Evolutionary conservation across 2,797 vertebrate species (phyloP).

Genomic region (Platyrinchus mystaceus): DNA sequence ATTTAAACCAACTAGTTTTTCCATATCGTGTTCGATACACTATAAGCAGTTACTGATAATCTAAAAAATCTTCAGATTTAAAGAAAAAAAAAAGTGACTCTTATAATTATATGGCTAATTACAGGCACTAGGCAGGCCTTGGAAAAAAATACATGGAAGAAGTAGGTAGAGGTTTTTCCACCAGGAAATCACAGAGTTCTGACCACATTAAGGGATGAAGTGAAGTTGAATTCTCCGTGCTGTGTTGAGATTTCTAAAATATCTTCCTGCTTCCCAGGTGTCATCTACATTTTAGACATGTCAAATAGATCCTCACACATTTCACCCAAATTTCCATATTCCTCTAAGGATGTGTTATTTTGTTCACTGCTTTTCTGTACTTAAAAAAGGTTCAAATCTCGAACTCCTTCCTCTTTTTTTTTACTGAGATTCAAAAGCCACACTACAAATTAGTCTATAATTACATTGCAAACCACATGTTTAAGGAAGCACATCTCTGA

Average conservation of each 20-base stretch:
- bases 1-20: not conserved
- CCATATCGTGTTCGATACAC: not conserved
- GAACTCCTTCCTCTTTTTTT: not conserved
- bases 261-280: not conserved
- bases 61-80: not conserved
- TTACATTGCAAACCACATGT: slow-evolving; percentile 20
- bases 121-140: not conserved
- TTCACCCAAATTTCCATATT: not conserved
- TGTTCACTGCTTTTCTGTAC: not conserved
- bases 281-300: not conserved
- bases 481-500: slow-evolving; percentile 31
- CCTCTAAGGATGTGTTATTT: not conserved
- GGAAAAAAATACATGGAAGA: not conserved
- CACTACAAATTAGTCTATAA: slow-evolving; percentile 30
- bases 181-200: not conserved
- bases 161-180: not conserved
- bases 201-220: not conserved
- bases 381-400: slow-evolving; percentile 17
- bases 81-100: not conserved
- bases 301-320: not conserved
- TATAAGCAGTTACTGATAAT: not conserved
- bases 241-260: not conserved
- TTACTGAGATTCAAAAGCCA: not conserved
- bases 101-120: not conserved
- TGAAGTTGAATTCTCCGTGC: not conserved